Percentiles rank a stretch among this genome's conserved stretches.
phyloP scores from a whole-genome alignment of 2,113 vertebrate genomes.

The Sardina pilchardus region DNA sequence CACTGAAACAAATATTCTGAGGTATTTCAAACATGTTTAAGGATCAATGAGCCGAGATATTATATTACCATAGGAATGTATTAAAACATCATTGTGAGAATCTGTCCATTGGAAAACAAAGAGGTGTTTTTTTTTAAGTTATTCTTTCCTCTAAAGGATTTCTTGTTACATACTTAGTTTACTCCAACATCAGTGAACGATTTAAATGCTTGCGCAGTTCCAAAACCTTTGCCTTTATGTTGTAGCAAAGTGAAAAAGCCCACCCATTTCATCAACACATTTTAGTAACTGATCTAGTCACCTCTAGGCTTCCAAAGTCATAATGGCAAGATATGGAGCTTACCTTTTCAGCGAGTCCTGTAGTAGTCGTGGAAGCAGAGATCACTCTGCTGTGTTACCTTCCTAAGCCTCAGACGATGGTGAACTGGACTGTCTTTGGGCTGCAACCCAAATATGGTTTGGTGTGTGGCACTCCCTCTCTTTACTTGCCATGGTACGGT shows the following conservation, averaged over 20 bases:
- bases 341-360: not conserved
- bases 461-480: not conserved
- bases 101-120: not conserved
- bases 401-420: not conserved
- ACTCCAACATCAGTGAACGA: not conserved
- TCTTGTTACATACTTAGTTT: not conserved
- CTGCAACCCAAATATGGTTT: not conserved
- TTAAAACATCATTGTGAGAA: not conserved
- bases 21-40: not conserved
- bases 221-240: not conserved
- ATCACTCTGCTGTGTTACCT: not conserved
- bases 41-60: not conserved
- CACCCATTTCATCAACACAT: not conserved
- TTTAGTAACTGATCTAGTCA: not conserved
- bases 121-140: not conserved
- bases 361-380: not conserved
- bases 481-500: not conserved
- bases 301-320: not conserved
- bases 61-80: not conserved
- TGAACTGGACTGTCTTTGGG: not conserved
- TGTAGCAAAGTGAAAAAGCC: too few species aligned
- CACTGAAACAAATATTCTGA: not conserved
- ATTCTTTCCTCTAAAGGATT: not conserved
- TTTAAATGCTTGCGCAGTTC: not conserved
- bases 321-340: not conserved